Evolutionary conservation across 2,888 invertebrate genomes (phyloP).

Genomic region (Nomada lathburiana): DNA sequence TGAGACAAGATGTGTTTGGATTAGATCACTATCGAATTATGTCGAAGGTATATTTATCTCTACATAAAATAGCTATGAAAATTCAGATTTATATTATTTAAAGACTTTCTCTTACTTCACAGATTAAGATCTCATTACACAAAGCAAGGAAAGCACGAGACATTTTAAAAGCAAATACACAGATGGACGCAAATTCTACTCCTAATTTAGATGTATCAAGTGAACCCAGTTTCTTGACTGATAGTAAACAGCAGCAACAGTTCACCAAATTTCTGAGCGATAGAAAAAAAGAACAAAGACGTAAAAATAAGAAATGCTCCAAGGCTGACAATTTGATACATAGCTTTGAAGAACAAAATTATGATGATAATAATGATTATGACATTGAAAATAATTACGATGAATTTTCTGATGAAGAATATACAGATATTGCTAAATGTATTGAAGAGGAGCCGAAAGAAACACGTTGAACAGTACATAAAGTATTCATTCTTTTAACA

Average conservation of each 20-base stretch:
- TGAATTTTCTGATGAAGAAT: constrained; percentile 28
- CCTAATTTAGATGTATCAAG: constrained; percentile 37
- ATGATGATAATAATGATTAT: constrained; percentile 49
- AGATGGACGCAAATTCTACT: neutral
- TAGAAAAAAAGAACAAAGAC: constrained; percentile 84
- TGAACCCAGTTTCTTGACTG: constrained; percentile 54
- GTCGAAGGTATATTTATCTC: constrained; percentile 80
- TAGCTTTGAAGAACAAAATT: constrained; percentile 65
- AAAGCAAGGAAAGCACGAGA: constrained; percentile 78
- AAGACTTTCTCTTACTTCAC: constrained; percentile 15
- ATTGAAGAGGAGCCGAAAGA: constrained; percentile 68
- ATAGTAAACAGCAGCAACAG: constrained; percentile 84
- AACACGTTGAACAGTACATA: constrained; percentile 44
- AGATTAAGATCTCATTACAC: constrained; percentile 79
- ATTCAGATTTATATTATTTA: constrained; percentile 24
- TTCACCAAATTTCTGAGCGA: constrained; percentile 86
- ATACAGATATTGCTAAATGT: constrained; percentile 47
- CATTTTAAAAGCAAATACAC: constrained; percentile 17
- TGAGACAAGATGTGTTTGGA: constrained; percentile 90
- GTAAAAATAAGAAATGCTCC: constrained; percentile 25
- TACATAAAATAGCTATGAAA: neutral
- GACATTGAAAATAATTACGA: constrained; percentile 71
- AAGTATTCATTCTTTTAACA: constrained; percentile 18
- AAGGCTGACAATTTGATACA: neutral
- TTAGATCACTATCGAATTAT: constrained; percentile 89